Evolutionary conservation across 2,888 invertebrate genomes (phyloP).

Genomic region (Rhagium mordax): DNA sequence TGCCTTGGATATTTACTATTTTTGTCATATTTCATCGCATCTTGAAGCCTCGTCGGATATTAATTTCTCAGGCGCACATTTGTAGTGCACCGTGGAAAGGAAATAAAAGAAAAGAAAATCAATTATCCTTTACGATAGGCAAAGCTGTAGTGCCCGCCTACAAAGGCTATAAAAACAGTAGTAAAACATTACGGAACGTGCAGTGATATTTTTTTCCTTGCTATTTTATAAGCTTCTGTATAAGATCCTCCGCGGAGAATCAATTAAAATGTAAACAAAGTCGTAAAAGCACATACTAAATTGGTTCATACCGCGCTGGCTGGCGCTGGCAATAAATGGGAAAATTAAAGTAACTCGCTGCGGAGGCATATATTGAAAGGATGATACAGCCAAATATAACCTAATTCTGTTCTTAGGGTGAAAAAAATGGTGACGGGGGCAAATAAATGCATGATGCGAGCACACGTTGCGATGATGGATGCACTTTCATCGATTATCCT

Average conservation of each 20-base stretch:
- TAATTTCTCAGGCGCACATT: conserved; percentile 11
- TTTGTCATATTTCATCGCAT: not conserved
- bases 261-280: conserved; percentile 27
- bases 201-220: conserved; percentile 2
- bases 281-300: conserved; percentile 11
- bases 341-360: not conserved
- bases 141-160: not conserved
- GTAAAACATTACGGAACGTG: conserved; percentile 8
- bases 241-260: not conserved
- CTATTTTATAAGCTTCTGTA: conserved; percentile 6
- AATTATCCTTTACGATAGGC: conserved; percentile 25
- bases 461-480: too few relatives aligned
- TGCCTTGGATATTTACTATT: not conserved
- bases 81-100: not conserved
- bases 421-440: too few relatives aligned
- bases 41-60: not conserved
- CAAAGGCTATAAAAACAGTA: conserved; percentile 8
- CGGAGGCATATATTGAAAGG: not conserved
- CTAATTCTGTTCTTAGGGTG: too few relatives aligned
- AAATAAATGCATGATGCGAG: too few relatives aligned
- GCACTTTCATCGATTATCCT: too few relatives aligned
- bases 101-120: conserved; percentile 23
- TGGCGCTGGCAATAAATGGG: not conserved
- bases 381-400: too few relatives aligned
- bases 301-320: conserved; percentile 1